phyloP scores from a whole-genome alignment of 2,888 invertebrate genomes.

The Tortricodes alternella region DNA sequence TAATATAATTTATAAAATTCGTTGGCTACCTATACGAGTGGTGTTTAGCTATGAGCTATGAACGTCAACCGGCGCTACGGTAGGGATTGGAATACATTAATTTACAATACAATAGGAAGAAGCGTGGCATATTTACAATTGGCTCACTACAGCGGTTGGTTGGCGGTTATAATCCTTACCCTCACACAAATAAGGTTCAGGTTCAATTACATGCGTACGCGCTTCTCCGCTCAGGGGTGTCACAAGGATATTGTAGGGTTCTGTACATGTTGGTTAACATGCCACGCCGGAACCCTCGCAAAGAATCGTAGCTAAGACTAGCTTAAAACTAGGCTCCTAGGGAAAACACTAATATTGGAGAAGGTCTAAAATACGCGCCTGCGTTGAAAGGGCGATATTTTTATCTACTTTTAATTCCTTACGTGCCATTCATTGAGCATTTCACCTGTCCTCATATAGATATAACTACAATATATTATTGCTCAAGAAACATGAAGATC shows the following conservation, averaged over 20 bases:
- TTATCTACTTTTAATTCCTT: conserved; percentile 75
- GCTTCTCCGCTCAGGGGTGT: neutral
- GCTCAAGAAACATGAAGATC: conserved; percentile 52
- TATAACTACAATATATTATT: conserved; percentile 50
- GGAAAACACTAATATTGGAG: conserved; percentile 60
- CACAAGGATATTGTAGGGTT: conserved; percentile 2
- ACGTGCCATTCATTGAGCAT: conserved; percentile 74
- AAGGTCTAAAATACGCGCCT: conserved; percentile 52
- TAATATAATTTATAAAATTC: conserved; percentile 70
- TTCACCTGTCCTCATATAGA: conserved; percentile 58
- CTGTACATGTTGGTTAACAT: conserved; percentile 27
- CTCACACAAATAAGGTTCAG: conserved; percentile 16
- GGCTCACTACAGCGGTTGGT: conserved; percentile 9
- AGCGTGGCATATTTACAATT: conserved; percentile 28
- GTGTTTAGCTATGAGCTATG: conserved; percentile 66
- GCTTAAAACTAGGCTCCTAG: conserved; percentile 65
- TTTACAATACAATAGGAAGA: conserved; percentile 39
- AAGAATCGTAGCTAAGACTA: conserved; percentile 56
- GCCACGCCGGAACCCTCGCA: conserved; percentile 42
- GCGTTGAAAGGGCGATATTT: conserved; percentile 44
- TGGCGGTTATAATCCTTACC: conserved; percentile 14
- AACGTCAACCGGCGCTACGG: conserved; percentile 65
- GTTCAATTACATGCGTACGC: neutral
- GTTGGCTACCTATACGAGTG: conserved; percentile 78
- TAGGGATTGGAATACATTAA: conserved; percentile 64